Evolutionary conservation across 1,140 invertebrate species (phyloP).

Genomic region (Leptoteleia sp.): DNA sequence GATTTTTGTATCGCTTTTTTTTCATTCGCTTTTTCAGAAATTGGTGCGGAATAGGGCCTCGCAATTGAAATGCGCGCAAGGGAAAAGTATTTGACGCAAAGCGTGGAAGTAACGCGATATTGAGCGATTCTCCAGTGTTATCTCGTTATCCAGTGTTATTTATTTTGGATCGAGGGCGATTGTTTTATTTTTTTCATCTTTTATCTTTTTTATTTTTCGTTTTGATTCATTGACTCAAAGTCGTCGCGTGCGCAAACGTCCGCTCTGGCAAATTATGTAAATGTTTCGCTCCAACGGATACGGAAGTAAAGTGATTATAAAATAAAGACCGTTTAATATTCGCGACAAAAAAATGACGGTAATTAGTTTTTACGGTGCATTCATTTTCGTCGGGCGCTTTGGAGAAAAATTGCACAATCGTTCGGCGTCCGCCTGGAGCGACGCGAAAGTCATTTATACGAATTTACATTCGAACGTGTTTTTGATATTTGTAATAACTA

Average conservation of each 20-base stretch:
- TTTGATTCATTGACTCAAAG: slow-evolving; percentile 29
- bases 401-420: slow-evolving; percentile 21
- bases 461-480: no score
- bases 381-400: slow-evolving; percentile 17
- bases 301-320: slow-evolving; percentile 30
- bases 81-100: slow-evolving; percentile 33
- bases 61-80: slow-evolving; percentile 38
- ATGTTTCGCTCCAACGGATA: slow-evolving; percentile 15
- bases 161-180: slow-evolving; percentile 2
- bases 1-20: no score
- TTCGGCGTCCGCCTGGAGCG: background rate
- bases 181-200: no score
- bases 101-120: slow-evolving; percentile 28
- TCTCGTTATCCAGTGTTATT: slow-evolving; percentile 3
- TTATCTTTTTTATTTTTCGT: no score
- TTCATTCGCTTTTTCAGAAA: no score
- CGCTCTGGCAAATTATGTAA: slow-evolving; percentile 29
- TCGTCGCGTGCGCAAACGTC: slow-evolving; percentile 15
- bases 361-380: slow-evolving; percentile 40
- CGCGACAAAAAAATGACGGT: slow-evolving; percentile 28
- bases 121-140: slow-evolving; percentile 6
- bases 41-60: no score
- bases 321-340: slow-evolving; percentile 46
- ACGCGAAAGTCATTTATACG: no score
- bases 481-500: no score